Evolutionary conservation across 2,888 invertebrate species (phyloP), one percentile per base, ranked within the genome.

Genomic region (Drosophila kuntzei): DNA sequence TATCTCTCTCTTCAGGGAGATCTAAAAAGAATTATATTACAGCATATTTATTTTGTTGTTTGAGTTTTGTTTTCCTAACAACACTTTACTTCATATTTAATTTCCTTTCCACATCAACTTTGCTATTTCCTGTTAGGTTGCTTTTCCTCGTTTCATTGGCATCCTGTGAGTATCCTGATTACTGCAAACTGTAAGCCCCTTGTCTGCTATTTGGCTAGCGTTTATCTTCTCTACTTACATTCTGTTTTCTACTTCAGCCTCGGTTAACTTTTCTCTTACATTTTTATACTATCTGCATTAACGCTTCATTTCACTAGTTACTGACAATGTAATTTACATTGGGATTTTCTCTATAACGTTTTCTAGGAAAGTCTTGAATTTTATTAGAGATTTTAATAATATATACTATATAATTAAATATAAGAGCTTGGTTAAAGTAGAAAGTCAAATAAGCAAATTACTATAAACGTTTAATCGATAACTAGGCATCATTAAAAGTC

Each of bases 41-140:
- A 39, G 32, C 39, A 9, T 34, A 39, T 63, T 53, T 37, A 9
- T 22, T 8, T 34, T 29, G 22, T 50, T 57, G 11, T 22, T 46
- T 41, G 32, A 32, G 7, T 25, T 59, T 34, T 34, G 41, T 29
- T 39, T 49, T 36, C 12, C 18, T 8, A 41, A 29, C 41, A 47
- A 50, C 34, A 36, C 11, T 25, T 16, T n/a, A 43, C 34, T 51
- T 71, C 47, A 43, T 36, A 55, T 59, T 65, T 59, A 65, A 74
- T 70, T 74, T 74, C 75, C 65, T 27, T 41, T 62, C 9, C 18
- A 46, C 61, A 65, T 74, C 53, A 18, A 58, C 68, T 55, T 59
- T 34, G 12, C 9, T 27, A 32, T 39, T 64, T 58, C 34, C 43
- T 32, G 20, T 63, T 44, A 9, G 53, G 18, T 12, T 32, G 18